These are phyloP conservation scores for Caenorhabditis latens DNA, from an alignment of 1,140 invertebrate species.

Conservation along the genomic window DNA sequence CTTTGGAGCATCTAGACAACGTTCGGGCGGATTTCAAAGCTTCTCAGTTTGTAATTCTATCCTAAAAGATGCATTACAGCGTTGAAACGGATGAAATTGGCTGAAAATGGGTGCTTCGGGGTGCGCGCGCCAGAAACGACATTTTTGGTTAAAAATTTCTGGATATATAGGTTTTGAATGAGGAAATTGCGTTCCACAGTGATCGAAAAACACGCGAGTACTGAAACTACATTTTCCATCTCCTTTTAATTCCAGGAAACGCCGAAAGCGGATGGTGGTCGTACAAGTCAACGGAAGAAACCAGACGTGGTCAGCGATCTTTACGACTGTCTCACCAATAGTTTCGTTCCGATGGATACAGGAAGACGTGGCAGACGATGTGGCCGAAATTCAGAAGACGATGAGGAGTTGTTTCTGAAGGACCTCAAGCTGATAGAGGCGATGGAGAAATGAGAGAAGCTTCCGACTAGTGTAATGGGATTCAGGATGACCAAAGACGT, in stretches of 20 bases:
- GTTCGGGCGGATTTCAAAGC: too few relatives aligned
- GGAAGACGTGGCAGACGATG: constrained; percentile 55
- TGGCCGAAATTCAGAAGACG: constrained; percentile 51
- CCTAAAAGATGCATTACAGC: too few relatives aligned
- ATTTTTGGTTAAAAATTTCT: too few relatives aligned
- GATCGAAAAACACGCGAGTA: too few relatives aligned
- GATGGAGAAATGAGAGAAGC: constrained; percentile 65
- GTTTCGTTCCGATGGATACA: constrained; percentile 72
- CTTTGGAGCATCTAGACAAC: too few relatives aligned
- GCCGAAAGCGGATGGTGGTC: constrained; percentile 64
- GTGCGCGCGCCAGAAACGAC: too few relatives aligned
- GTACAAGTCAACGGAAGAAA: constrained; percentile 64
- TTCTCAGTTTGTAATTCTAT: too few relatives aligned
- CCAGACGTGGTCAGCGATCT: constrained; percentile 71
- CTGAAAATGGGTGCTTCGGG: too few relatives aligned
- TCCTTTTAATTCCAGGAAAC: constrained; percentile 67
- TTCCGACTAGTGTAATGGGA: constrained; percentile 24
- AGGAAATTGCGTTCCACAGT: too few relatives aligned
- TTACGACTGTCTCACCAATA: constrained; percentile 74
- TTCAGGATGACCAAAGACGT: constrained; percentile 21
- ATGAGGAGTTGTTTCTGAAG: constrained; percentile 54
- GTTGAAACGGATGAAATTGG: too few relatives aligned
- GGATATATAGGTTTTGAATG: too few relatives aligned
- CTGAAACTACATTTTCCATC: too few relatives aligned
- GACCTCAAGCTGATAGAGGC: constrained; percentile 61